phyloP scores from a whole-genome alignment of 2,113 vertebrate species.

The Daphoenositta chrysoptera region DNA sequence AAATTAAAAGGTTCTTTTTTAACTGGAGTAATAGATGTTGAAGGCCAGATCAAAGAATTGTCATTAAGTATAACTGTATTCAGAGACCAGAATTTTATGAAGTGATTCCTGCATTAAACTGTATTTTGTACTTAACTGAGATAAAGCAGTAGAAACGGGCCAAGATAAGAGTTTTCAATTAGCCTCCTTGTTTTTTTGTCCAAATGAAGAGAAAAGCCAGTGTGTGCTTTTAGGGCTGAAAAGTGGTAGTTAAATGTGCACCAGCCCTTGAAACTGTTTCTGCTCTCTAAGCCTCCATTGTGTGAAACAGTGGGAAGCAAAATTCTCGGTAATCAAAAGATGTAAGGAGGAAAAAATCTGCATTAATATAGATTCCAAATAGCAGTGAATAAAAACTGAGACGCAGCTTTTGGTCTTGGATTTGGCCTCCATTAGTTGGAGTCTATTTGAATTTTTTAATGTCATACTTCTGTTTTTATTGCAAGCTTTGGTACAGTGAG shows the following conservation, averaged over 20 bases:
- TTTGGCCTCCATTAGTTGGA: not conserved
- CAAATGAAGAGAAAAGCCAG: slow-evolving; percentile 3
- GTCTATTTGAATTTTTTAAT: not conserved
- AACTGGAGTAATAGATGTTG: not conserved
- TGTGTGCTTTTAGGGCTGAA: not conserved
- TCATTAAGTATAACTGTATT: not conserved
- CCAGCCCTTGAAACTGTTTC: slow-evolving; percentile 20
- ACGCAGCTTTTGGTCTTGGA: not conserved
- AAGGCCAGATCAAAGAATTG: not conserved
- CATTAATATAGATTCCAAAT: slow-evolving; percentile 5
- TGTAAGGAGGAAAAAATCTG: not conserved
- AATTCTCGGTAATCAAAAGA: not conserved
- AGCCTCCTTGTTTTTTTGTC: slow-evolving; percentile 38
- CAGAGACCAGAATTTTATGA: not conserved
- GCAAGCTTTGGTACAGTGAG: not conserved
- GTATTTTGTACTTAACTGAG: not conserved
- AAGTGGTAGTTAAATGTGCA: slow-evolving; percentile 7
- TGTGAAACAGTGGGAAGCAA: slow-evolving; percentile 35
- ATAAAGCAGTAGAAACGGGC: not conserved
- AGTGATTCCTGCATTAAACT: not conserved
- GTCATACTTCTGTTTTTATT: not conserved
- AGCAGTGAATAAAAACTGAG: not conserved
- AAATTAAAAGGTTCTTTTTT: not conserved
- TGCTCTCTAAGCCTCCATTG: slow-evolving; percentile 43
- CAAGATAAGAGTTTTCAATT: slow-evolving; percentile 50